Evolutionary conservation across 2,888 invertebrate species (phyloP), one percentile per base, ranked within the genome.

Genomic region (Drosophila pseudotakahashii): DNA sequence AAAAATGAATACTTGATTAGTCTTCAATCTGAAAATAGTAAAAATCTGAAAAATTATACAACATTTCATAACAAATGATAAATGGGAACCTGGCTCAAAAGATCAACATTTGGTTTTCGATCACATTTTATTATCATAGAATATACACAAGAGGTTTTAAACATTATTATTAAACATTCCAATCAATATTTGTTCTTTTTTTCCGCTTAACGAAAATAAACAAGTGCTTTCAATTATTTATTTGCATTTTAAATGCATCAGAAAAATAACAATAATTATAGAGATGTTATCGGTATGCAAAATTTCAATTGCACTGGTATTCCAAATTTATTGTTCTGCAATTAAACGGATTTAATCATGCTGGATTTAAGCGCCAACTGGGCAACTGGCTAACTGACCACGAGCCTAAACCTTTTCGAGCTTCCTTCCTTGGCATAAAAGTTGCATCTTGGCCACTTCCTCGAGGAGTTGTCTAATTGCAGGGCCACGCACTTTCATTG

Each of bases 401-500:
- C 51, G 11, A 39, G 1, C 2, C 16, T 13, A 11, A 52, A 5
- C n/a, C 37, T 32, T 16, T 7, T 6, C 13, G 6, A 26, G 14
- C 10, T 5, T 26, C 26, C 13, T 10, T 39, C 32, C 14, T 23
- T 41, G 19, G 39, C 10, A 41, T 36, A 34, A 59, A 58, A 14
- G 7, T 30, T 26, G 7, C 23, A 34, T 34, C 41, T 41, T 59
- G 34, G 16, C 48, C 41, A 60, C 62, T 48, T 50, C 19, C 64
- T 54, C 19, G 26, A 34, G 62, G 45, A 36, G 7, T 50, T 69
- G 47, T 58, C 54, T 81, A 81, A 79, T 79, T 79, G 76, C 71
- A 68, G 10, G 52, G 59, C 45, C 75, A 75, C 59, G 69, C 60
- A 82, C 70, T 73, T 75, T 69, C 55, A 71, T 62, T 74, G 76